Evolutionary conservation across 2,888 invertebrate species (phyloP), one percentile per base, ranked within the genome.

Genomic region (Drosophila cracens): DNA sequence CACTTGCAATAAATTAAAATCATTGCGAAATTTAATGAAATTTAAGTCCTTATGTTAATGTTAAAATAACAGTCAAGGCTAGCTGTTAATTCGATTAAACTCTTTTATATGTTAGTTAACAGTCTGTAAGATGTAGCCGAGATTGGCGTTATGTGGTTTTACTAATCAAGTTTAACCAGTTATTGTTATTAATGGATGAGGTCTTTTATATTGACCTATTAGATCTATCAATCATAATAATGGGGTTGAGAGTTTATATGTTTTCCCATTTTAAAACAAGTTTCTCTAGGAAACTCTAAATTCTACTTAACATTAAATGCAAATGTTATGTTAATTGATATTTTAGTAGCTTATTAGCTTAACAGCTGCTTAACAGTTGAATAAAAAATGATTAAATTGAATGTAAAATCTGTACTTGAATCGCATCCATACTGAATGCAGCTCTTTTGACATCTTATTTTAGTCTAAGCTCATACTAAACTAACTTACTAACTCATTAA

Each of bases 401-500:
- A 16, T 21, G 46, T 25, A 7, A 46, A 46, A 25, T 25, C 8
- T 16, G 8, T 38, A 13, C n/a, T 29, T 51, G 29, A 18, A 21
- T 25, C n/a, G 29, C 36, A 43, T 27, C 18, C 21, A 59, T 59
- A 43, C 58, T 65, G 77, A 40, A 11, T 62, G 36, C 49, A 63
- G 65, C 62, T 69, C 61, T 57, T 2, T 29, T 36, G 4, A n/a
- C 2, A 2, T 25, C 54, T 16, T n/a, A 4, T 5, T 31, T 33
- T 53, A 46, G 43, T 16, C 16, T 46, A 25, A 46, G 8, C 8
- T 16, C 21, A 36, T 58, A 34, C 33, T 29, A 25, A 46, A 16
- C 10, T 31, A 33, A 57, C 27, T 25, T 33, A 77, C 77, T 77
- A 77, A 74, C 60, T 36, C 48, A 36, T 46, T 46, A 46, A 38